Conservation (phyloP, 2,113 vertebrate genomes). For the Microtus montanus region DNA sequence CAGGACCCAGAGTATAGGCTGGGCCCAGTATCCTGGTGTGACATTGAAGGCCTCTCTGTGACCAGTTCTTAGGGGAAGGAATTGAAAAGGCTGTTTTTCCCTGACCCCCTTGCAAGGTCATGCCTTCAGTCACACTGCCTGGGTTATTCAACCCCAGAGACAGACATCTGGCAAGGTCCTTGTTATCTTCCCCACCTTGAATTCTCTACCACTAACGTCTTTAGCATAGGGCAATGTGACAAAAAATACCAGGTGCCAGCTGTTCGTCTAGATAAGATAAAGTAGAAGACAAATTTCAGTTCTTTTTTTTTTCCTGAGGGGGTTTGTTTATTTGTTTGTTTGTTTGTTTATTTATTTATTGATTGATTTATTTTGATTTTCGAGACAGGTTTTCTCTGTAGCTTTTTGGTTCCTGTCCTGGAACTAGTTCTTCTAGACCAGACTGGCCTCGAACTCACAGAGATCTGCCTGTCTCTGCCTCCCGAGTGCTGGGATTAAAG, state of each 20-base stretch:
- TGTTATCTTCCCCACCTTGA: not conserved
- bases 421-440: too few relatives aligned
- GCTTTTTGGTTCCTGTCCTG: too few relatives aligned
- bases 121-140: not conserved
- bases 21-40: not conserved
- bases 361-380: too few relatives aligned
- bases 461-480: too few relatives aligned
- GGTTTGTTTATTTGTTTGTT: not conserved
- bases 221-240: fast-evolving
- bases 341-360: too few relatives aligned
- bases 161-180: not conserved
- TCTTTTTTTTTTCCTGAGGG: not conserved
- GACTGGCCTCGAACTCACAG: too few relatives aligned
- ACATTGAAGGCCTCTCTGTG: not conserved
- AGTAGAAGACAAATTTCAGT: not conserved
- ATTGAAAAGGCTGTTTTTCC: not conserved
- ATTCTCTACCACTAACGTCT: not conserved
- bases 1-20: not conserved
- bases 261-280: not conserved
- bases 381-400: too few relatives aligned
- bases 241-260: not conserved
- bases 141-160: not conserved
- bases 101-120: not conserved
- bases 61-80: not conserved
- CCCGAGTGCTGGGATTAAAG: too few relatives aligned